Conservation (phyloP, 2,797 vertebrate genomes). For the Protonibea diacanthus region DNA sequence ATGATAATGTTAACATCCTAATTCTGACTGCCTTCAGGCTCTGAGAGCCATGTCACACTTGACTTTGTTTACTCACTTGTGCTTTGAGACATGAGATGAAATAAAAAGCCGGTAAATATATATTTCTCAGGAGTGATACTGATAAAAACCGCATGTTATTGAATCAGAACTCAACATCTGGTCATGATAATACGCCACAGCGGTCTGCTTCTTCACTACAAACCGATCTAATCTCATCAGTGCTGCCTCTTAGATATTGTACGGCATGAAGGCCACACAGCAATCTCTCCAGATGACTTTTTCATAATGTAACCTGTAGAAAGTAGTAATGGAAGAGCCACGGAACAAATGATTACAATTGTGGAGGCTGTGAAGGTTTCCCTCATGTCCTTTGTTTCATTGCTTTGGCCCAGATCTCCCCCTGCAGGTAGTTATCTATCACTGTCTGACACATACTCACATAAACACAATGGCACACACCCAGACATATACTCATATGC, state of each 20-base stretch:
- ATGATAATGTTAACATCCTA: constrained; percentile 54
- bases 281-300: constrained; percentile 61
- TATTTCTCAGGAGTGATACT: constrained; percentile 51
- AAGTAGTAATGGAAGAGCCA: constrained; percentile 65
- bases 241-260: constrained; percentile 32
- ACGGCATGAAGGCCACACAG: constrained; percentile 28
- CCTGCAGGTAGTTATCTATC: constrained; percentile 54
- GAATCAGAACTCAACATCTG: constrained; percentile 60
- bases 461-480: constrained; percentile 1
- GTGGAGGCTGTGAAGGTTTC: constrained; percentile 49
- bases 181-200: constrained; percentile 18
- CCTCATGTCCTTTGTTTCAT: constrained; percentile 51
- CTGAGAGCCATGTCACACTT: constrained; percentile 15
- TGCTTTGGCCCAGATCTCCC: constrained; percentile 40
- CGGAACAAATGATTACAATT: constrained; percentile 53
- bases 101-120: constrained; percentile 65
- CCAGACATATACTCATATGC: constrained; percentile 3
- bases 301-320: constrained; percentile 52
- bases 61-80: constrained; percentile 51
- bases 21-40: constrained; percentile 35
- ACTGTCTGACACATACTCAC: constrained; percentile 31
- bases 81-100: constrained; percentile 43
- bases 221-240: constrained; percentile 52
- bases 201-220: constrained; percentile 26
- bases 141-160: constrained; percentile 56